phyloP scores from a whole-genome alignment of 2,113 vertebrate species.

The Pan paniscus region DNA sequence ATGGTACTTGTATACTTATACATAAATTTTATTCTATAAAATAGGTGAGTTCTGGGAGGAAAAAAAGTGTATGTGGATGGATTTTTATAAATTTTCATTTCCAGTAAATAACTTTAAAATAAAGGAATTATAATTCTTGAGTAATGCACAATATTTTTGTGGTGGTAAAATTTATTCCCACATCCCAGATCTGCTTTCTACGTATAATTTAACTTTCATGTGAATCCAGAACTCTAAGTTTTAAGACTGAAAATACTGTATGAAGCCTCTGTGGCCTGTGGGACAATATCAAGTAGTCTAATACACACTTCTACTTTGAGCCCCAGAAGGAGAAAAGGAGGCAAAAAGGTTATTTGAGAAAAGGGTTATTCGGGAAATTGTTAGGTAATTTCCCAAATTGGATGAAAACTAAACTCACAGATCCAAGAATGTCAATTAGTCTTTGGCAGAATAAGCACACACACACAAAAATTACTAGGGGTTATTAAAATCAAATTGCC shows the following conservation, averaged over 20 bases:
- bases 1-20: neutral
- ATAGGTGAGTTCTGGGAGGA: neutral
- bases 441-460: neutral
- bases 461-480: neutral
- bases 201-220: neutral
- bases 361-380: too few species aligned
- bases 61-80: neutral
- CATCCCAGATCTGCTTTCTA: neutral
- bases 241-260: neutral
- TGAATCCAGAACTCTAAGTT: neutral
- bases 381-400: constrained; percentile 11
- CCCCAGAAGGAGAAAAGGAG: neutral
- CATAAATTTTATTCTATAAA: neutral
- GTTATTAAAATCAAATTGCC: neutral
- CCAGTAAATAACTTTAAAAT: neutral
- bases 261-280: neutral
- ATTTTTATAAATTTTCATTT: neutral
- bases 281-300: neutral
- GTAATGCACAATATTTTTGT: neutral
- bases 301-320: neutral
- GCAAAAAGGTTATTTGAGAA: constrained; percentile 21
- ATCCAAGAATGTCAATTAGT: constrained; percentile 22
- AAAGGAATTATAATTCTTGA: neutral
- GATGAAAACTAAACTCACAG: neutral
- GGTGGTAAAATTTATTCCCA: neutral